phyloP scores from a whole-genome alignment of 2,113 vertebrate species.

The Pitta sordida region DNA sequence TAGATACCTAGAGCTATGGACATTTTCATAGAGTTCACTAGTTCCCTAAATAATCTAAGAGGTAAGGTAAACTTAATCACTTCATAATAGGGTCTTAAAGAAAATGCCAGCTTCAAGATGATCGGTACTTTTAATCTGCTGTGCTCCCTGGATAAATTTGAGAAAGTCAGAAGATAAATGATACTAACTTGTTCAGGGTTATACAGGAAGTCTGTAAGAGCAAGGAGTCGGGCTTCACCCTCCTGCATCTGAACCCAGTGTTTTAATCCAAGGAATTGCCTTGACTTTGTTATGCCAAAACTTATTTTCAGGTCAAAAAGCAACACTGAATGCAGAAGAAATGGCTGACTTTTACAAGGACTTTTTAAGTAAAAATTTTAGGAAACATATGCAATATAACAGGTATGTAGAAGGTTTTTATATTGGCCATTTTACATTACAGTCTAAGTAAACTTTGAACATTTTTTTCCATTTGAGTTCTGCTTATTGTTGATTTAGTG shows the following conservation, averaged over 20 bases:
- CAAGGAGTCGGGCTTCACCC: neutral
- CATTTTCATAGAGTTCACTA: neutral
- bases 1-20: neutral
- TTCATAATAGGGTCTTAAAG: neutral
- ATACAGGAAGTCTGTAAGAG: neutral
- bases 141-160: neutral
- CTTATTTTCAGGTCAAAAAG: constrained; percentile 79
- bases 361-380: constrained; percentile 87
- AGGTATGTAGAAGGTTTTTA: constrained; percentile 75
- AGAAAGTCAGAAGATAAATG: neutral
- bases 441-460: neutral
- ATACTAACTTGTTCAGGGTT: neutral
- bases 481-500: neutral
- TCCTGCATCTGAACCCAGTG: neutral
- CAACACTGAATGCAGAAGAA: constrained; percentile 81
- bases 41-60: neutral
- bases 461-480: neutral
- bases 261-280: neutral
- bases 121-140: neutral
- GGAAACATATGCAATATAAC: constrained; percentile 87
- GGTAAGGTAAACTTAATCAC: neutral
- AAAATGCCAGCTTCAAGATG: neutral
- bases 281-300: neutral
- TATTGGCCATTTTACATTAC: neutral
- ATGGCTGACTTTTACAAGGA: constrained; percentile 94